Base-by-base conservation (phyloP, 2,113 vertebrate species). In the Paradoxurus hermaphroditus region DNA sequence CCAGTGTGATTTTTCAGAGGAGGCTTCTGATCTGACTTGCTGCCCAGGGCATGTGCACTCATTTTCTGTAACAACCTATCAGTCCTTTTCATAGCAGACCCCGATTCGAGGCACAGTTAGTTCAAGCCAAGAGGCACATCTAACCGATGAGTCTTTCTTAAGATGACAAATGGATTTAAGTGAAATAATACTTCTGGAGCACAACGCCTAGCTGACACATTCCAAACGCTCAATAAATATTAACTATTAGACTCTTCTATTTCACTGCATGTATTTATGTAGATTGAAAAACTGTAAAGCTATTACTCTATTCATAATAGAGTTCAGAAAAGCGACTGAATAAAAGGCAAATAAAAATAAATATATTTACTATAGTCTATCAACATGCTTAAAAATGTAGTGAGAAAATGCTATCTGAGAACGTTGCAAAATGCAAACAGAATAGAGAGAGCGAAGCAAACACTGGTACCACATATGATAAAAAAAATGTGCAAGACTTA, bases 271-370 rank as follows among this genome's bases (percentile, higher is more conserved):
- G 15, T 41, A 56, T 67, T 63, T 53, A 41, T 78, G 36, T 67
- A 6, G 29, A 21, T 34, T 67, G 65, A 83, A 78, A 63, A 90
- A 44, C 81, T 53, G 7, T 56, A 46, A 81, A 70, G 7, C 84
- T 70, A 46, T 78, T 73, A 78, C 0, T 77, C 73, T 36, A 21
- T 73, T 77, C 59, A 46, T 70, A 86, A 81, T 62, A 63, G 49
- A 91, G 29, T 51, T 73, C 62, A 72, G 16, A 72, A 78, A 83
- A 81, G 51, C n/a, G 11, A 75, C 59, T 65, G 63, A 82, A 75
- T 85, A 21, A 89, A 88, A 91, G 41, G n/a, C 59, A 90, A 92
- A 70, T 59, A 91, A 92, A 96, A 86, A 75, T 41, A 81, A 78
- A 72, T 79, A 15, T 36, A 49, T 91, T 91, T 77, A 39, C 29